Base-by-base conservation (phyloP, 2,113 vertebrate genomes). In the Anhinga anhinga region DNA sequence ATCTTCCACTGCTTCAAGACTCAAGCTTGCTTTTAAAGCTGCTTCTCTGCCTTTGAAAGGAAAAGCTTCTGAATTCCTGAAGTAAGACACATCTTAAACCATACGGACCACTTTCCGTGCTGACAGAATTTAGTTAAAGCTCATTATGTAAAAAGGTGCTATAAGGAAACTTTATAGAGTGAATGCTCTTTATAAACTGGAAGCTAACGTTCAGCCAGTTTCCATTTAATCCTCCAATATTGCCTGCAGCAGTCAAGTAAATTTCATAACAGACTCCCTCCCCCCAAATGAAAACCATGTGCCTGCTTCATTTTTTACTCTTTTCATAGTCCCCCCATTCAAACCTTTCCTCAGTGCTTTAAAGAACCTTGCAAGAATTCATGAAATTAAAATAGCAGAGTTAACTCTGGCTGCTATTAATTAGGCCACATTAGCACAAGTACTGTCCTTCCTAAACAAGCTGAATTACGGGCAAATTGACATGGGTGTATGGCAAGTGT, bases 271-370 rank as follows among this genome's bases (percentile, higher is more conserved):
- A 88, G 77, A 56, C 87, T 94, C 73, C 34, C 70, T 93, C 81
- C 32, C 73, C 92, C 81, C 32, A 98, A 98, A 98, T 98, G 85
- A 97, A 97, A 98, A 98, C 96, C 98, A 98, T 97, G 97, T 98
- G 98, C 91, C 65, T 82, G 5, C 86, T 94, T 93, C 9, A 44
- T 81, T 90, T 95, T 86, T 90, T 7, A 71, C 44, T 80, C 38
- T 23, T 86, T 87, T 92, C 47, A 36, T 78, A 76, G 52, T 80
- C 32, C 38, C 55, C 73, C 52, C 47, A 18, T 77, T 83, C 69
- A 96, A 34, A 93, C 84, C 77, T 96, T 53, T 95, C 82, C 82
- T 95, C 40, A 27, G 56, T 91, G 83, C 91, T 97, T 96, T 97
- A 90, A 91, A 92, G 91, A 93, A 87, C 67, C 58, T 95, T 95